A percentile compares a stretch with the other conserved stretches of the same genome.
Conservation (phyloP, 1,140 invertebrate species). For the Tetramorium simillimum region DNA sequence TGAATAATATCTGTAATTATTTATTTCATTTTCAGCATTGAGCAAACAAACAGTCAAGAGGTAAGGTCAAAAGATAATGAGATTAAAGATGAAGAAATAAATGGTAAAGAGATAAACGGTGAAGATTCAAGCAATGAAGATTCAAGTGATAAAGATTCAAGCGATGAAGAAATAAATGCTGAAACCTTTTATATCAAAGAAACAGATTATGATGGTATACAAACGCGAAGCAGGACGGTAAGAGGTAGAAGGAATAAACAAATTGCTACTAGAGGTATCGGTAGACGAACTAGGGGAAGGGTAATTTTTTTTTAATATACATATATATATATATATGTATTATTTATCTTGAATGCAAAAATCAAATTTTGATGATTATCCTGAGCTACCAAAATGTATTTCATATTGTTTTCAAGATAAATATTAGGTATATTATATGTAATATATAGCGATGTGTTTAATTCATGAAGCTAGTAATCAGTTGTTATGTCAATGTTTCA, state of each 20-base stretch:
- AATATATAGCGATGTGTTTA: background rate
- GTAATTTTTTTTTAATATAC: constrained; percentile 1
- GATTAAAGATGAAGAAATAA: background rate
- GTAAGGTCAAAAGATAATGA: background rate
- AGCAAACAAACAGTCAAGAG: background rate
- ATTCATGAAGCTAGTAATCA: background rate
- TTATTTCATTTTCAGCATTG: constrained; percentile 37
- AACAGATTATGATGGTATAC: background rate
- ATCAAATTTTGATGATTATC: background rate
- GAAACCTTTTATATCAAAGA: background rate
- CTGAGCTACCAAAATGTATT: background rate
- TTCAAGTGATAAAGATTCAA: too few relatives aligned
- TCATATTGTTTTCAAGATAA: constrained; percentile 8
- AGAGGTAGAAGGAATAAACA: background rate
- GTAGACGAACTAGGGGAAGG: background rate
- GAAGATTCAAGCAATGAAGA: background rate
- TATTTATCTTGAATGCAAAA: background rate
- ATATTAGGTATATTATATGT: background rate
- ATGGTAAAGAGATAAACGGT: background rate
- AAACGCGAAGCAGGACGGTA: constrained; percentile 42
- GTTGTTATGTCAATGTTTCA: background rate
- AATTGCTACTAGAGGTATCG: background rate
- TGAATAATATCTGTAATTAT: background rate
- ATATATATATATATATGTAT: background rate
- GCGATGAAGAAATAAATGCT: background rate